Evolutionary conservation across 2,113 vertebrate genomes (phyloP).

Genomic region (Emydocephalus ijimae): DNA sequence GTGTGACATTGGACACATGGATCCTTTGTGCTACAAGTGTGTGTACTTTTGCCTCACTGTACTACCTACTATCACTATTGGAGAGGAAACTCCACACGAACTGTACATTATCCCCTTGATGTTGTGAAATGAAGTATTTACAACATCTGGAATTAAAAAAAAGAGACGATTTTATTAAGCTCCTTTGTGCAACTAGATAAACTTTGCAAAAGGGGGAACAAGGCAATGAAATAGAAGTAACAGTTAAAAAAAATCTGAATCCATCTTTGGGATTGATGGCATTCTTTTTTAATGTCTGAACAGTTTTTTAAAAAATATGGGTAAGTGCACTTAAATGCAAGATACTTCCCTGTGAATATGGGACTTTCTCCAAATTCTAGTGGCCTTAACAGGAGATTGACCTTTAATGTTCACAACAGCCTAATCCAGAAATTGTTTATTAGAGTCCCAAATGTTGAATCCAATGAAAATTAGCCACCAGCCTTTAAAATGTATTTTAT

Average conservation of each 20-base stretch:
- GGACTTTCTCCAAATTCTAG: not conserved
- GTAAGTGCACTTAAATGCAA: not conserved
- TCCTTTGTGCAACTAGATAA: not conserved
- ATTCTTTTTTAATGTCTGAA: not conserved
- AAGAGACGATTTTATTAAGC: not conserved
- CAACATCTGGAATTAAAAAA: not conserved
- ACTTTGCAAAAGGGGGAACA: not conserved
- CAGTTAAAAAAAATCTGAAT: not conserved
- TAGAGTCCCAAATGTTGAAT: not conserved
- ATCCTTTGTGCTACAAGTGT: not conserved
- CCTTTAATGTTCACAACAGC: not conserved
- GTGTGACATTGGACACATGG: not conserved
- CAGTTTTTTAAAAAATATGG: not conserved
- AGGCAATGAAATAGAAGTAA: not conserved
- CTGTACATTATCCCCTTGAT: not conserved
- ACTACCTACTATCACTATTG: not conserved
- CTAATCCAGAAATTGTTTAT: not conserved
- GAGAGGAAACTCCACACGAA: not conserved
- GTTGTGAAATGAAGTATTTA: not conserved
- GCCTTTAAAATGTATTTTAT: conserved; percentile 77
- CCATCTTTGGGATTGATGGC: not conserved
- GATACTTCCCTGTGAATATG: not conserved
- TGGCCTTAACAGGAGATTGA: not conserved
- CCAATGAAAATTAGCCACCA: not conserved
- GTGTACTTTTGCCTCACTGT: not conserved